Evolutionary conservation across 2,888 invertebrate genomes (phyloP).

Genomic region (Eudemis profundana): DNA sequence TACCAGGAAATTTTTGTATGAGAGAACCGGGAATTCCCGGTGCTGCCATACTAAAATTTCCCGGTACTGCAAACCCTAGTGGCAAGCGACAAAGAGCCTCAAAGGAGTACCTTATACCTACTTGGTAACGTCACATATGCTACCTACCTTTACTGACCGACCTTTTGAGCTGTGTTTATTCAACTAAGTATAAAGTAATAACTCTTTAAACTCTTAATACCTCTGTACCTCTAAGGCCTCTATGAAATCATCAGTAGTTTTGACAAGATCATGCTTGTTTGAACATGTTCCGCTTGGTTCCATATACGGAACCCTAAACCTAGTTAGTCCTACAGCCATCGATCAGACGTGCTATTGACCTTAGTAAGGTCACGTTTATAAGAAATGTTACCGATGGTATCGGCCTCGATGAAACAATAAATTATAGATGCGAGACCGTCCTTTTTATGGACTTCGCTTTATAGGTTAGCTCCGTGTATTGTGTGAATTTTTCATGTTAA

Average conservation of each 20-base stretch:
- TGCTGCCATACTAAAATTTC: too few species aligned
- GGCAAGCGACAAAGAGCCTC: too few species aligned
- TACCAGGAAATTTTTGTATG: too few species aligned
- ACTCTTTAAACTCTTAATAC: too few species aligned
- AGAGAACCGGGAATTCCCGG: too few species aligned
- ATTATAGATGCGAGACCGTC: constrained; percentile 30
- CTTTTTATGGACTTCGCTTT: constrained; percentile 17
- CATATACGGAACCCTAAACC: constrained; percentile 24
- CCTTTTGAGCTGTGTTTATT: too few species aligned
- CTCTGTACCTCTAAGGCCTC: too few species aligned
- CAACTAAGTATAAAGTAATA: too few species aligned
- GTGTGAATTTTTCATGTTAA: neutral
- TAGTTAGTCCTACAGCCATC: constrained; percentile 30
- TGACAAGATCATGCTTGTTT: neutral
- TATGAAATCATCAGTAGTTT: neutral
- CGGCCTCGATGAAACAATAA: constrained; percentile 26
- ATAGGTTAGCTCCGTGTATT: constrained; percentile 11
- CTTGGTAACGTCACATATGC: too few species aligned
- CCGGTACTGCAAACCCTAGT: too few species aligned
- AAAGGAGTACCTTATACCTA: too few species aligned
- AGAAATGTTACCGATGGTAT: constrained; percentile 38
- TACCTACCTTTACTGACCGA: too few species aligned
- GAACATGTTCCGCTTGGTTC: constrained; percentile 5
- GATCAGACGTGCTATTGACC: constrained; percentile 43
- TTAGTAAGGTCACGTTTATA: constrained; percentile 37